Conservation (phyloP, 2,113 vertebrate species). For the Apteryx mantelli region DNA sequence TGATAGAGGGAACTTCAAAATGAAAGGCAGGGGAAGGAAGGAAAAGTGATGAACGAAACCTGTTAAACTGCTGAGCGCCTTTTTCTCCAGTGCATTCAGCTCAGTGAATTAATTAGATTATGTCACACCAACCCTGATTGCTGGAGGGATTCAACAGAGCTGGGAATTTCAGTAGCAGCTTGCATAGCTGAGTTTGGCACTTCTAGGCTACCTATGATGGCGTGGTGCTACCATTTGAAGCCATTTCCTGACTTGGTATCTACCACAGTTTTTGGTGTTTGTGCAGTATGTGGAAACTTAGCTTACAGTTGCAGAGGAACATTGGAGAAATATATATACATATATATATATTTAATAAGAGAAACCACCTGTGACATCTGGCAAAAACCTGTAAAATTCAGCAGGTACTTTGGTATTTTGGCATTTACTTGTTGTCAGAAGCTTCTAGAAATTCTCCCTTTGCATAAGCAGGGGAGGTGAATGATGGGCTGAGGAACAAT, state of each 20-base stretch:
- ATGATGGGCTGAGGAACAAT: background rate
- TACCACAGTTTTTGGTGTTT: background rate
- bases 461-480: background rate
- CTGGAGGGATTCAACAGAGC: constrained; percentile 11
- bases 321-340: background rate
- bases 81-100: constrained; percentile 17
- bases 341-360: background rate
- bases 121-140: background rate
- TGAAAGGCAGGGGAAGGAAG: background rate
- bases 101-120: constrained; percentile 53
- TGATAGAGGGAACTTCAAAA: background rate
- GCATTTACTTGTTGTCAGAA: background rate
- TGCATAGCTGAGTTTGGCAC: background rate
- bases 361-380: background rate
- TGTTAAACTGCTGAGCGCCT: constrained; percentile 40
- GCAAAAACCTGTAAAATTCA: background rate
- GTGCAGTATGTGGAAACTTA: background rate
- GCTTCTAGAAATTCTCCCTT: background rate
- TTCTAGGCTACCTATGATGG: background rate
- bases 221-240: background rate
- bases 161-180: background rate
- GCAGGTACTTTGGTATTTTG: background rate
- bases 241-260: background rate
- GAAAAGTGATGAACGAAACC: background rate
- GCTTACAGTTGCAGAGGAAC: background rate